Percentiles rank a stretch among this genome's conserved stretches.
These are phyloP conservation scores for Anolis apletophallus DNA, from an alignment of 2,797 vertebrate genomes.

Conservation along the genomic window DNA sequence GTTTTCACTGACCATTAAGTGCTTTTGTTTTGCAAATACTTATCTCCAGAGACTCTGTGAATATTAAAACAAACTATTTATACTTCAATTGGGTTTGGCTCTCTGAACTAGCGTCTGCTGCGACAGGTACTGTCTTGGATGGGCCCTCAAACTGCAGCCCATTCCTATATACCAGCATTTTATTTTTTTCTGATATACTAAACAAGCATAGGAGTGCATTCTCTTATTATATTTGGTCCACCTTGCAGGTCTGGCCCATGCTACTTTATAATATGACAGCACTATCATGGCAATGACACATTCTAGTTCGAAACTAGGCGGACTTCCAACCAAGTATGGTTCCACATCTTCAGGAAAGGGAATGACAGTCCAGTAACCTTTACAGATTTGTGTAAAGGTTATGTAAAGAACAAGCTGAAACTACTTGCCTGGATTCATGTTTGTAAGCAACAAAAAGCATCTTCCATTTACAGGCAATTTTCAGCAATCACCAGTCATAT, in stretches of 20 bases:
- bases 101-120: too few species aligned
- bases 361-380: slow-evolving; percentile 1
- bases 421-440: neutral
- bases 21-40: too few species aligned
- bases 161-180: neutral
- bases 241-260: neutral
- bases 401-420: neutral
- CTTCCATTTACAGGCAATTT: neutral
- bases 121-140: too few species aligned
- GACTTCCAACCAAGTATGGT: neutral
- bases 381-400: slow-evolving; percentile 8
- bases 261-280: neutral
- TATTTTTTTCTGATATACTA: neutral
- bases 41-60: too few species aligned
- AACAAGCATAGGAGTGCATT: neutral
- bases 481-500: neutral
- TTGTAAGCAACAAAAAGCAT: neutral
- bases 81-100: too few species aligned
- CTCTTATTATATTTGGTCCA: neutral
- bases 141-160: neutral
- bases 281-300: neutral
- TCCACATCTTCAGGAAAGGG: neutral
- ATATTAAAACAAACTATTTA: too few species aligned
- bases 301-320: neutral
- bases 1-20: too few species aligned